Conservation (phyloP, 2,113 vertebrate species). For the Melanotaenia duboulayi region DNA sequence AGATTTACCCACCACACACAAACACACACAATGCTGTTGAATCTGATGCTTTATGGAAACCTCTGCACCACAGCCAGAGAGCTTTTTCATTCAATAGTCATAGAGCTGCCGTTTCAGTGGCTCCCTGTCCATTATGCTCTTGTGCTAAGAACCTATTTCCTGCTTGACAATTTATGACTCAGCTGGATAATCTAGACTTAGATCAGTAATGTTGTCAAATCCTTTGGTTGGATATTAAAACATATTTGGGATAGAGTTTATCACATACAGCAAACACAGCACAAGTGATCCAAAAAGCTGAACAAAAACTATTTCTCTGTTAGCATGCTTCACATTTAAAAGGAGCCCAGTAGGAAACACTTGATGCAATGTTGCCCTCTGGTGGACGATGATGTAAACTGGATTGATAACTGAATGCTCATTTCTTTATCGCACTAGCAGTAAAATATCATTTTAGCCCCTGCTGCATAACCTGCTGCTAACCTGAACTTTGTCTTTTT, state of each 20-base stretch:
- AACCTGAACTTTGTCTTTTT: no score
- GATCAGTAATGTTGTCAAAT: constrained; percentile 52
- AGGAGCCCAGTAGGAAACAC: not conserved
- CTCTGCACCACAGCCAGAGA: constrained; percentile 18
- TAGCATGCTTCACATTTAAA: constrained; percentile 1
- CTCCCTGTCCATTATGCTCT: constrained; percentile 24
- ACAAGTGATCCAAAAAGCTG: not conserved
- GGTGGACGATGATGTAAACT: constrained; percentile 18
- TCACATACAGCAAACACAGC: not conserved
- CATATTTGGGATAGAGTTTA: constrained; percentile 11
- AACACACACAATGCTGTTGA: constrained; percentile 10
- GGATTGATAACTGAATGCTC: not conserved
- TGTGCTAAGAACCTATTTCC: constrained; percentile 58
- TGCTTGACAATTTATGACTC: constrained; percentile 59
- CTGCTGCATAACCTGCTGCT: not conserved
- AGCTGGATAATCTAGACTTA: constrained; percentile 44
- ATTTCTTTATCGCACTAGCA: not conserved
- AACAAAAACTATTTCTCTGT: not conserved
- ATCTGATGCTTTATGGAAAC: constrained; percentile 25
- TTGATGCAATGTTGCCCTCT: constrained; percentile 58
- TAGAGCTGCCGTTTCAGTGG: constrained; percentile 23
- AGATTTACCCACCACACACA: constrained; percentile 27
- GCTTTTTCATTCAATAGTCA: constrained; percentile 21
- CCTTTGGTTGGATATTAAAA: constrained; percentile 40
- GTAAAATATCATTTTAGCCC: not conserved